Evolutionary conservation across 37 sponge, comb jelly and placozoan genomes (phyloP).

Genomic region (Spongilla lacustris): DNA sequence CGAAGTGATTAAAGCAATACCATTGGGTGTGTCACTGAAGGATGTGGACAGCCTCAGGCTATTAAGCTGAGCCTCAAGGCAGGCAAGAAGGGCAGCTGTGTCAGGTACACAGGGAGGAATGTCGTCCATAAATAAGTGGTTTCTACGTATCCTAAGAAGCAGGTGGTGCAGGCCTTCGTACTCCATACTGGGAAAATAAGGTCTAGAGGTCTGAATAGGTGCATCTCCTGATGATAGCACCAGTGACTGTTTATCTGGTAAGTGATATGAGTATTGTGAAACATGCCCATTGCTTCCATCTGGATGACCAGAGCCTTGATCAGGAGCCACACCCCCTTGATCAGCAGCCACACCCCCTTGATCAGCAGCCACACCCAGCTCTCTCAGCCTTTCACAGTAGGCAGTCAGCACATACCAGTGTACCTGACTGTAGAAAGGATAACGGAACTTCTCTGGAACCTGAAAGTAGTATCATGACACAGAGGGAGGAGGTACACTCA

Average conservation of each 20-base stretch:
- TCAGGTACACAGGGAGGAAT: conserved; percentile 8
- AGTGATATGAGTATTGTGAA: background rate
- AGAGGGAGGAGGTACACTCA: too few relatives aligned
- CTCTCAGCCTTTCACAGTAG: conserved; percentile 5
- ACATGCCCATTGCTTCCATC: background rate
- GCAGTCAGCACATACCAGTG: conserved; percentile 57
- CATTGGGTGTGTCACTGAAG: too few relatives aligned
- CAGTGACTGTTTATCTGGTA: background rate
- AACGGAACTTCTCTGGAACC: conserved; percentile 70
- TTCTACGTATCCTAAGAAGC: conserved; percentile 30
- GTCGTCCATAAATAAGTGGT: conserved; percentile 23
- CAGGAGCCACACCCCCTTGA: too few relatives aligned
- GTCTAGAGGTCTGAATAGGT: background rate
- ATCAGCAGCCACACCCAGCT: conserved; percentile 9
- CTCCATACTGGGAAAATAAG: conserved; percentile 19
- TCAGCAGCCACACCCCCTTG: background rate
- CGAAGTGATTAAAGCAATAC: too few relatives aligned
- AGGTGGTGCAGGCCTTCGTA: conserved; percentile 27
- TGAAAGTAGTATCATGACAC: background rate
- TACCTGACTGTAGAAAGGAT: conserved; percentile 70
- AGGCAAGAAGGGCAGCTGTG: background rate
- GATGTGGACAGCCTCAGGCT: too few relatives aligned
- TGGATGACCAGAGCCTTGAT: too few relatives aligned
- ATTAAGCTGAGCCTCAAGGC: conserved; percentile 11
- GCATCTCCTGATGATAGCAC: too few relatives aligned